Conservation (phyloP, 2,113 vertebrate genomes). For the Notarius lentiginosus region DNA sequence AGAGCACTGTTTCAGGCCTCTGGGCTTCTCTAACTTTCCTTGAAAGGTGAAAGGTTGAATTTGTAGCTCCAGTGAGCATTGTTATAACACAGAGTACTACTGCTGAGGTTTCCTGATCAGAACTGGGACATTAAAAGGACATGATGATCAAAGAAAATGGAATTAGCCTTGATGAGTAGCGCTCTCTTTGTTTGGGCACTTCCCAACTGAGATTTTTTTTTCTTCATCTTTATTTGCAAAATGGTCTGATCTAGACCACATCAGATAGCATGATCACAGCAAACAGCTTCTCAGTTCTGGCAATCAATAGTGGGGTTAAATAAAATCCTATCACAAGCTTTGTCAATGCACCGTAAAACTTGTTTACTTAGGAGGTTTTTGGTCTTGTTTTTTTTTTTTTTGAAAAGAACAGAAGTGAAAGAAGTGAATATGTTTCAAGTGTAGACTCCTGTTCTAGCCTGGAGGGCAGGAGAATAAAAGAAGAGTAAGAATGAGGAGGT, state of each 20-base stretch:
- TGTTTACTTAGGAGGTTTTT: conserved; percentile 37
- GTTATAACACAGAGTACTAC: conserved; percentile 10
- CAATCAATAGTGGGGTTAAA: not conserved
- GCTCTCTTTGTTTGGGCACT: conserved; percentile 47
- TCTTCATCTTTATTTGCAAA: conserved; percentile 45
- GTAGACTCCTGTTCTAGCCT: conserved; percentile 21
- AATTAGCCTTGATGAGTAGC: conserved; percentile 49
- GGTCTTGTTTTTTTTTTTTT: conserved; percentile 7
- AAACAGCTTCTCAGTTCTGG: conserved; percentile 40
- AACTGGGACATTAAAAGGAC: conserved; percentile 40
- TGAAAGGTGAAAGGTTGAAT: conserved; percentile 1
- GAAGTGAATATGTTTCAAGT: conserved; percentile 19
- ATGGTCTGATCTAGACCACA: conserved; percentile 38
- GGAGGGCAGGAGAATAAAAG: conserved; percentile 26
- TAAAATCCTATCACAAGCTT: conserved; percentile 15
- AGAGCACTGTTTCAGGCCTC: not conserved
- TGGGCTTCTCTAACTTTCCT: not conserved
- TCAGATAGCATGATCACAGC: conserved; percentile 47
- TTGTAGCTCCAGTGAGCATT: conserved; percentile 19
- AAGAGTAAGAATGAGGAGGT: conserved; percentile 27
- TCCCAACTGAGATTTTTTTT: conserved; percentile 18
- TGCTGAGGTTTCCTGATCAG: conserved; percentile 33
- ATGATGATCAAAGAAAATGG: conserved; percentile 37
- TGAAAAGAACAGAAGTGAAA: conserved; percentile 11
- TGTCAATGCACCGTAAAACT: conserved; percentile 18